Conservation (phyloP, 2,888 invertebrate genomes). For the Drosophila kuntzei region DNA sequence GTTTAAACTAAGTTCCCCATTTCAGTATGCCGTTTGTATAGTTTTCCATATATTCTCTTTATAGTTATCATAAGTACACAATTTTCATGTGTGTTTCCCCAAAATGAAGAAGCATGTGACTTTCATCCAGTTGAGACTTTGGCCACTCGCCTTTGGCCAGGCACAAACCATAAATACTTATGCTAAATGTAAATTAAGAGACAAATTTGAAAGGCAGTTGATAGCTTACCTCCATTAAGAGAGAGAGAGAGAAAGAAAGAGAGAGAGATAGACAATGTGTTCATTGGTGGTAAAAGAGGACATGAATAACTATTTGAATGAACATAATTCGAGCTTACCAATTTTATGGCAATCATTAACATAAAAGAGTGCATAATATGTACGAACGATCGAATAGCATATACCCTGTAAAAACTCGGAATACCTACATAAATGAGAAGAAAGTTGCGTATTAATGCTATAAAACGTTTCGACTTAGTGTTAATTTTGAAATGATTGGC, state of each 20-base stretch:
- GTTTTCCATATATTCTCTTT: conserved; percentile 40
- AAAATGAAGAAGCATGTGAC: not conserved
- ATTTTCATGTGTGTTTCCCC: conserved; percentile 33
- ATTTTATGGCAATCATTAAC: conserved; percentile 20
- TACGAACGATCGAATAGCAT: not conserved
- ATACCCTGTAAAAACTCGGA: not conserved
- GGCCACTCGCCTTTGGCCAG: conserved; percentile 10
- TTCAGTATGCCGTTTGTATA: conserved; percentile 34
- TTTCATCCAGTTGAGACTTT: conserved; percentile 47
- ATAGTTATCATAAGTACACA: conserved; percentile 70
- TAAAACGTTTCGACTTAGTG: too few relatives aligned
- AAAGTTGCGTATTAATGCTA: too few relatives aligned
- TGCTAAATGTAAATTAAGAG: conserved; percentile 35
- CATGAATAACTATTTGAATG: conserved; percentile 41
- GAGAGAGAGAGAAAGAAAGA: not conserved
- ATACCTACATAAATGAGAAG: too few relatives aligned
- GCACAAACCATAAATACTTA: conserved; percentile 26
- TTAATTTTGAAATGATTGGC: too few relatives aligned
- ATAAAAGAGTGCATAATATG: not conserved
- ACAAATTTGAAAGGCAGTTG: conserved; percentile 19
- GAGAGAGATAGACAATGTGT: too few relatives aligned
- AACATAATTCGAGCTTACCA: conserved; percentile 39
- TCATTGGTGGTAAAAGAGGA: not conserved
- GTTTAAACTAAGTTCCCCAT: conserved; percentile 45
- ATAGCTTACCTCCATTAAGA: conserved; percentile 14